These are phyloP conservation scores for Silurus aristotelis DNA, from an alignment of 2,797 vertebrate species.

Conservation along the genomic window DNA sequence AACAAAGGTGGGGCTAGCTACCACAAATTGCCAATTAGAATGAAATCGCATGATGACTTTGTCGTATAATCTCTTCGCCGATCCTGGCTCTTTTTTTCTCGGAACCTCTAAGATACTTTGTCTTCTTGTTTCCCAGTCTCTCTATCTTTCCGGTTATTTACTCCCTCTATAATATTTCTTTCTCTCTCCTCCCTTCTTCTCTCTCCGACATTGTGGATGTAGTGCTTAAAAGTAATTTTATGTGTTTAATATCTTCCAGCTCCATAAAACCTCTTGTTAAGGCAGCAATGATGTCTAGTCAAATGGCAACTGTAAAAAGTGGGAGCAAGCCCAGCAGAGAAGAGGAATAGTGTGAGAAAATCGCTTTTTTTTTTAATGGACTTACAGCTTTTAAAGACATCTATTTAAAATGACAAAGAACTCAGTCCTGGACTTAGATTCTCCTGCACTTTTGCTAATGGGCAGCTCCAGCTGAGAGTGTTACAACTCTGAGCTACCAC, in stretches of 20 bases:
- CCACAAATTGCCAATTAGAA: slow-evolving; percentile 29
- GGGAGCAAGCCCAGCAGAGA: slow-evolving; percentile 44
- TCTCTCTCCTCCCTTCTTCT: neutral
- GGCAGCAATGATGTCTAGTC: slow-evolving; percentile 53
- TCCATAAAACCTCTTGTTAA: slow-evolving; percentile 57
- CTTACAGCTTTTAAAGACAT: neutral
- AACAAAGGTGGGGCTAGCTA: slow-evolving; percentile 44
- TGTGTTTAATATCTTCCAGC: slow-evolving; percentile 60
- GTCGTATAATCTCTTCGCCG: neutral
- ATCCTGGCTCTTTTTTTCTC: slow-evolving; percentile 30
- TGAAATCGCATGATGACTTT: neutral
- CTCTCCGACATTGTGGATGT: slow-evolving; percentile 36
- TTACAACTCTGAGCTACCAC: neutral
- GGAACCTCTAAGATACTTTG: slow-evolving; percentile 18
- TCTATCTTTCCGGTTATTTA: slow-evolving; percentile 26
- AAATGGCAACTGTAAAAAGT: slow-evolving; percentile 60
- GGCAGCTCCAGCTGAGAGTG: slow-evolving; percentile 29
- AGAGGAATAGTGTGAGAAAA: slow-evolving; percentile 23
- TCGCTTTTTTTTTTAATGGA: neutral
- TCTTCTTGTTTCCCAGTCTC: slow-evolving; percentile 10
- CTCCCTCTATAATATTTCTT: slow-evolving; percentile 15
- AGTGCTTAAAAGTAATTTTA: slow-evolving; percentile 57
- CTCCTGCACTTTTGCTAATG: slow-evolving; percentile 39
- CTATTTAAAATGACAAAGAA: slow-evolving; percentile 21
- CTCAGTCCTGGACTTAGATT: slow-evolving; percentile 25